Conservation (phyloP, 2,113 vertebrate species). For the Oncorhynchus keta region DNA sequence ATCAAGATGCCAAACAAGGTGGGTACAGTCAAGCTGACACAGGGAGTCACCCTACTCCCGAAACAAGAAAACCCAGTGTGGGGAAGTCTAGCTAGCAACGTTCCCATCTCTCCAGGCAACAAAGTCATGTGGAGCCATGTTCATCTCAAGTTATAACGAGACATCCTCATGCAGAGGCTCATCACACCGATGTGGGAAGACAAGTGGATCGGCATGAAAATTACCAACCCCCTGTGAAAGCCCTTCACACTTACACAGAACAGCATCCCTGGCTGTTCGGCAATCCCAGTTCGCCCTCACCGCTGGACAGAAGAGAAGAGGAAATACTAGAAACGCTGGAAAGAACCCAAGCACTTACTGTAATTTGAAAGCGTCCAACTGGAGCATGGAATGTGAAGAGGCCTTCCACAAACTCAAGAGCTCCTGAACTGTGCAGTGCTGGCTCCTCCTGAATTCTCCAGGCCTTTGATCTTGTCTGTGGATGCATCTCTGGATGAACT, state of each 20-base stretch:
- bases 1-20: slow-evolving; percentile 5
- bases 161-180: slow-evolving; percentile 1
- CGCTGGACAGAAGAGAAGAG: neutral
- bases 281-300: neutral
- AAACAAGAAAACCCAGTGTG: slow-evolving; percentile 25
- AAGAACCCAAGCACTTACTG: neutral
- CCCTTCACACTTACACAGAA: slow-evolving; percentile 17
- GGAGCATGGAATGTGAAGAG: neutral
- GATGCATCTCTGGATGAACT: slow-evolving; percentile 5
- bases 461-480: slow-evolving; percentile 4
- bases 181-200: slow-evolving; percentile 29
- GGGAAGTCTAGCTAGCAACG: neutral
- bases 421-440: slow-evolving; percentile 7
- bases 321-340: neutral
- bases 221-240: slow-evolving; percentile 12
- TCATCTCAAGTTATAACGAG: neutral
- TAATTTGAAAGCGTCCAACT: neutral
- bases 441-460: slow-evolving; percentile 1
- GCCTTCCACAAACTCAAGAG: neutral
- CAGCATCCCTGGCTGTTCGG: neutral
- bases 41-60: slow-evolving; percentile 14
- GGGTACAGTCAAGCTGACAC: slow-evolving; percentile 14
- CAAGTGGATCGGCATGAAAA: slow-evolving; percentile 24
- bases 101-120: slow-evolving; percentile 19
- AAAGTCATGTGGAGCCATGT: slow-evolving; percentile 24